These are phyloP conservation scores for Malurus splendens DNA, from an alignment of 2,797 vertebrate genomes.

Conservation along the genomic window DNA sequence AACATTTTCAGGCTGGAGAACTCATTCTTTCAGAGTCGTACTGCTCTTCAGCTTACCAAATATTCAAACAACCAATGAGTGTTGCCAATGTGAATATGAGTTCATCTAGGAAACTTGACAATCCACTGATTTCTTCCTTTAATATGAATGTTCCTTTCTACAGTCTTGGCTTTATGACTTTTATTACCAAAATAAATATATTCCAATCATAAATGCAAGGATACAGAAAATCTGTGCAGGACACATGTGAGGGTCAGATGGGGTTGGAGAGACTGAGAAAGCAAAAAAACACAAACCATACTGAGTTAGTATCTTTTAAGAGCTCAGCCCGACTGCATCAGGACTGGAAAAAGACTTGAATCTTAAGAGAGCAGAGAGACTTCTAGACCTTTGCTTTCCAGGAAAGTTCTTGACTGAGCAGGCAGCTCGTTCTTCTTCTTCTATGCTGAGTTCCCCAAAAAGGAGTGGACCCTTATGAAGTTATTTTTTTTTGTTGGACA, in stretches of 20 bases:
- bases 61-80: neutral
- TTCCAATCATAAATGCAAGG: neutral
- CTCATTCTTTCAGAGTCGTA: neutral
- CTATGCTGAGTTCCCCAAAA: neutral
- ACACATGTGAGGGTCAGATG: accelerated
- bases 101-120: neutral
- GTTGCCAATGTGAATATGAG: neutral
- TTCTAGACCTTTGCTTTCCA: neutral
- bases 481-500: neutral
- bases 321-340: neutral
- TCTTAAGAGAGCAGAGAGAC: neutral
- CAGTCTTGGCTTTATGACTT: neutral
- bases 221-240: neutral
- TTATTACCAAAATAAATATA: neutral
- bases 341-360: neutral
- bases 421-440: neutral
- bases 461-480: neutral
- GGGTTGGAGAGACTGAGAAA: neutral
- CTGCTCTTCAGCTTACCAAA: neutral
- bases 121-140: neutral
- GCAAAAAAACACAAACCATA: neutral
- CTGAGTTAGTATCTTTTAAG: neutral
- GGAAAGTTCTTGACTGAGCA: neutral
- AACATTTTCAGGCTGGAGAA: neutral
- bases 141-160: neutral